Conservation (phyloP, 2,888 invertebrate species). For the Tetragonula carbonaria region DNA sequence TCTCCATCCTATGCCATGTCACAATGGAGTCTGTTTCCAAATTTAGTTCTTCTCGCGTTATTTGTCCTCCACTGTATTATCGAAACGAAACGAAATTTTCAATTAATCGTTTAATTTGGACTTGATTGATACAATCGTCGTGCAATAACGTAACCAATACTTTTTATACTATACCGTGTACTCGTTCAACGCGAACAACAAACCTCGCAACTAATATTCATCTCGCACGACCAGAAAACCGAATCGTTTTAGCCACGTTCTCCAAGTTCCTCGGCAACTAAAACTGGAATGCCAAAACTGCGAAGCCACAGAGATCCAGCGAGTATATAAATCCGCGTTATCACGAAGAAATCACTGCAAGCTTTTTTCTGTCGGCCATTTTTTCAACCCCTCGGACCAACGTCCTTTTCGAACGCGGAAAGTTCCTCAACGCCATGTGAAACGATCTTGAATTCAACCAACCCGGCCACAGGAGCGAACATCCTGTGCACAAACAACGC, state of each 20-base stretch:
- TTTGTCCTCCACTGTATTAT: too few species aligned
- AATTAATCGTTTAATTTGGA: too few species aligned
- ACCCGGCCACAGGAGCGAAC: not conserved
- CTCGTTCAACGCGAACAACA: too few species aligned
- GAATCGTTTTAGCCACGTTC: not conserved
- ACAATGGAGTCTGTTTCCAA: too few species aligned
- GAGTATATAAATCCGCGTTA: constrained; percentile 56
- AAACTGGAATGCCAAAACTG: constrained; percentile 31
- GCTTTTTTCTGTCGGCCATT: constrained; percentile 4
- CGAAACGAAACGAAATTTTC: too few species aligned
- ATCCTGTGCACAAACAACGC: too few species aligned
- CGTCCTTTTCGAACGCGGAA: constrained; percentile 16
- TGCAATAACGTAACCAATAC: too few species aligned
- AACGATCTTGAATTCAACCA: not conserved
- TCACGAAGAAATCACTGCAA: constrained; percentile 45
- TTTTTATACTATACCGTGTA: too few species aligned
- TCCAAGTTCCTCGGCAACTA: not conserved
- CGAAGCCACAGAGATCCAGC: not conserved
- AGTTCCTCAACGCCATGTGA: not conserved
- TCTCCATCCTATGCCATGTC: too few species aligned
- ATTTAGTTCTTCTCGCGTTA: too few species aligned
- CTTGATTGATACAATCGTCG: too few species aligned
- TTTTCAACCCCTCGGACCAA: not conserved
- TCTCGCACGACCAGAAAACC: not conserved
- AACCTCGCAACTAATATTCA: not conserved